Base-by-base conservation (phyloP, 1,140 invertebrate genomes). In the Drosophila miranda region DNA sequence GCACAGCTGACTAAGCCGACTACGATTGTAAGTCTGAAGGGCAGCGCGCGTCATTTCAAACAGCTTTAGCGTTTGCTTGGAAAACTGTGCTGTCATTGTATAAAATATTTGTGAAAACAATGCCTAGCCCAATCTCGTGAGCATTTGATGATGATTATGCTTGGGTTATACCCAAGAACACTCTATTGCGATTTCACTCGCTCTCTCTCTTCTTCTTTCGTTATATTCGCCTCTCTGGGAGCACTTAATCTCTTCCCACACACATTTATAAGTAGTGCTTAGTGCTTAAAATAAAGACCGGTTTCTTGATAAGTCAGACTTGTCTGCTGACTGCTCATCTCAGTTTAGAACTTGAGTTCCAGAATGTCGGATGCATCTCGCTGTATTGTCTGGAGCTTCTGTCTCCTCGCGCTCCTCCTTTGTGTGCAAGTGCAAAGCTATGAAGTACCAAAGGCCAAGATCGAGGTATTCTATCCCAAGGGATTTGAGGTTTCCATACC, bases 401-500 rank as follows among this genome's bases (percentile, higher is more conserved):
- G 46, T 13, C 16, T 57, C 38, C 51, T 51, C 13, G 1, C 51
- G 2, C 19, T 83, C 3, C 21, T 61, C 8, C 21, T 38, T 7
- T 13, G 63, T 16, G 55, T 7, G 8, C 13, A 11, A 19, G 16
- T 45, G 8, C 51, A 26, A 11, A 62, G 45, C 43, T 94, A 93
- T 73, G 90, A 92, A n/a, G 93, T 94, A 6, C 93, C 94, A 1
- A 77, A 89, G 2, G 93, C 93, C 0, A 92, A 82, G 41, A 90
- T 95, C n/a, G 92, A 94, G 75, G 93, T 94, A 0, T 93, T 94
- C 19, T 92, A 92, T 76, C 94, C 94, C 0, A 92, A 91, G 75
- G 94, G 94, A 52, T 90, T 95, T 7, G 90, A 93, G 54, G 93
- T 94, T 0, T 94, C 94, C 1, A 92, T 95, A 52, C 93, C 93